phyloP scores from a whole-genome alignment of 1,140 invertebrate genomes.

The Cepaea nemoralis region DNA sequence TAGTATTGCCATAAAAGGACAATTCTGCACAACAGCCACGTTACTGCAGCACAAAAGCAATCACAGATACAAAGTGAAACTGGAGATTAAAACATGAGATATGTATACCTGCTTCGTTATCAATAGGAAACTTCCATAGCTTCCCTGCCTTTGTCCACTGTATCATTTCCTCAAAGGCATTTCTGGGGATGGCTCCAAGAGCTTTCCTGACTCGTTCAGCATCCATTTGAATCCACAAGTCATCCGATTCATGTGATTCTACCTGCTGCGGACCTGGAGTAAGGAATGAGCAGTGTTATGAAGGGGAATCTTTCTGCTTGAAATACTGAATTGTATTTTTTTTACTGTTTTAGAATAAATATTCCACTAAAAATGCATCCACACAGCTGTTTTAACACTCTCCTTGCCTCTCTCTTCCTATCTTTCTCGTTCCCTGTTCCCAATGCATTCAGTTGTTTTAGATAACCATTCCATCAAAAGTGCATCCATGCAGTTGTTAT shows the following conservation, averaged over 20 bases:
- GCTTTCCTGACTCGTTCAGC: slow-evolving; percentile 4
- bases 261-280: neutral
- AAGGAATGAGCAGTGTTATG: too few relatives aligned
- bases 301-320: too few relatives aligned
- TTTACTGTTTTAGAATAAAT: too few relatives aligned
- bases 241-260: neutral
- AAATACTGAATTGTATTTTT: too few relatives aligned
- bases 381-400: neutral
- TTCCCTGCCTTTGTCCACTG: slow-evolving; percentile 94
- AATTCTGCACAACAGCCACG: too few relatives aligned
- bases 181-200: slow-evolving; percentile 76
- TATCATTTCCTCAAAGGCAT: slow-evolving; percentile 93
- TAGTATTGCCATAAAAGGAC: too few relatives aligned
- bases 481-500: too few relatives aligned
- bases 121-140: slow-evolving; percentile 96
- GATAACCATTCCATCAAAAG: too few relatives aligned
- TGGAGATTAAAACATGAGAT: neutral
- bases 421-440: too few relatives aligned
- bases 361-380: neutral
- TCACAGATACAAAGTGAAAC: neutral
- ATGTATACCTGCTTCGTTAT: slow-evolving; percentile 92
- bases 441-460: too few relatives aligned
- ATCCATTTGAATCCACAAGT: slow-evolving; percentile 40
- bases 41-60: too few relatives aligned
- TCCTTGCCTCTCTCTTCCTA: neutral